phyloP scores from a whole-genome alignment of 2,113 vertebrate species.

The Columba livia region DNA sequence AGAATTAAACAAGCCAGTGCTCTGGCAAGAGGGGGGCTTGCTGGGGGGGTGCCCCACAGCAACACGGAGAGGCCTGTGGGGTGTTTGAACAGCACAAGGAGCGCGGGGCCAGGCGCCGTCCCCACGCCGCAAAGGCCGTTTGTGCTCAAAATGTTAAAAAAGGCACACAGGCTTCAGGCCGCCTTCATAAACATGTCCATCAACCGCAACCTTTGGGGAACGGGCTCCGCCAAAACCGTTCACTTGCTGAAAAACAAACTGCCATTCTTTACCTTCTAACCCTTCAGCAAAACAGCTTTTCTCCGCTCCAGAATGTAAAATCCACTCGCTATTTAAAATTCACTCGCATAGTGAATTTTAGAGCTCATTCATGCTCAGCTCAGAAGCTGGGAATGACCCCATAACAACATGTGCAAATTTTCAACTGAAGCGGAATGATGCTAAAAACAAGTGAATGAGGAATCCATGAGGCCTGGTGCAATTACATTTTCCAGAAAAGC shows the following conservation, averaged over 20 bases:
- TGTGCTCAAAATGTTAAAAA: background rate
- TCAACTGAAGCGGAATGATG: background rate
- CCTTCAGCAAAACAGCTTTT: background rate
- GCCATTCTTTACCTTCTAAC: background rate
- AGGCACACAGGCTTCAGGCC: background rate
- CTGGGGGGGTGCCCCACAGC: background rate
- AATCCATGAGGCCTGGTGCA: background rate
- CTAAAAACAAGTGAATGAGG: background rate
- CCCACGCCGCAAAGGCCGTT: background rate
- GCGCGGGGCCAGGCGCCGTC: rapidly evolving
- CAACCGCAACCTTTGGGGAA: background rate
- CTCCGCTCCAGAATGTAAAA: background rate
- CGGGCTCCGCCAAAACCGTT: background rate
- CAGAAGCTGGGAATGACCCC: background rate
- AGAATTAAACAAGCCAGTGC: background rate
- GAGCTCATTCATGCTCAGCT: background rate
- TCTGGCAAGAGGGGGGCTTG: background rate
- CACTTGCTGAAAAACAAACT: slow-evolving; percentile 2
- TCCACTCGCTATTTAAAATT: background rate
- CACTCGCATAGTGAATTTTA: background rate
- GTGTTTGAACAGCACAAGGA: background rate
- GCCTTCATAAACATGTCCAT: background rate
- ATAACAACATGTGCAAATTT: background rate
- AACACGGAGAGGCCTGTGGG: background rate
- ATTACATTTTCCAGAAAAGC: background rate